Base-by-base conservation (phyloP, 2,888 invertebrate species). In the Drosophila ustulata region DNA sequence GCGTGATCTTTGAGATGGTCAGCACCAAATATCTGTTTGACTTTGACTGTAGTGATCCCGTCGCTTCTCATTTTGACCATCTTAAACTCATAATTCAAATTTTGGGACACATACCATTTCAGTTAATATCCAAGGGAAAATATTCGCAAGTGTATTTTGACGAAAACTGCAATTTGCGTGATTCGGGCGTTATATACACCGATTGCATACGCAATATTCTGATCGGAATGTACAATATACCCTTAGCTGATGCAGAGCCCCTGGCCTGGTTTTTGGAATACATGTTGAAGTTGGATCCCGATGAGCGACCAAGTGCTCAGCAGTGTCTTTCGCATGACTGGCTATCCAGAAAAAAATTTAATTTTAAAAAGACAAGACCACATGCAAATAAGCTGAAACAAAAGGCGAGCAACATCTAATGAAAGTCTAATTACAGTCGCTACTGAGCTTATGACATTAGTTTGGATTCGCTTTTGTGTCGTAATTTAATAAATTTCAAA, bases 11-110 rank as follows among this genome's bases (percentile, higher is more conserved):
- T 93, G 99, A 99, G 93, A 93, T 99, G 87, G 98, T 98, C 9
- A 99, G 98, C 23, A 99, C 99, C 66, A 98, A 99, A 93, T 99
- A 99, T 92, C 94, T 99, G 78, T 99, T 99, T 93, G 98, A 99
- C 2, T 7, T 41, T 6, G 13, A 41, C 6, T 3, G 7, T 7
- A 41, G 6, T 6, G 18, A 41, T 13, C 7, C 11, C 11, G 0
- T 18, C 18, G 3, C 11, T 2, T 4, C 37, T 5, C 11, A 5
- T 41, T 6, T 13, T 2, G 7, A 7, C 7, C 39, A 41, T 41
- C 39, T 41, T 18, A 41, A 18, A 41, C 3, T 99, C 92, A 98
- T 99, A 91, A 99, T 99, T 86, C 99, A 99, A 93, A 94, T 99
- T 77, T 94, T 99, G 70, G 99, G 99, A 61, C 96, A 97, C 89